Evolutionary conservation across 2,888 invertebrate species (phyloP).

Genomic region (Melitaea athalia): DNA sequence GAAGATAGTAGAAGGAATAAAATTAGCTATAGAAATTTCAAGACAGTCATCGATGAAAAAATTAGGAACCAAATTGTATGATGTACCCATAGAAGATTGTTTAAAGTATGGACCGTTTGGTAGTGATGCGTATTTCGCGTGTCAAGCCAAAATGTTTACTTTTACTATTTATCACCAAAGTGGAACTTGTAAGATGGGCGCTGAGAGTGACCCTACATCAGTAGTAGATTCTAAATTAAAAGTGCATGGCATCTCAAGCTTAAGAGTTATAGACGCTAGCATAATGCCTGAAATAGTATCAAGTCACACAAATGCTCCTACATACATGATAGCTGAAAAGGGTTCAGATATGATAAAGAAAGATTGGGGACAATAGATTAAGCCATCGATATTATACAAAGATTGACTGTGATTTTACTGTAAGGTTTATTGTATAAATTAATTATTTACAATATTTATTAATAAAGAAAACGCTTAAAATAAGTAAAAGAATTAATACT

Average conservation of each 20-base stretch:
- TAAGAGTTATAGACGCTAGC: constrained; percentile 90
- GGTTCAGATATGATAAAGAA: constrained; percentile 87
- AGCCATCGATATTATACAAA: constrained; percentile 4
- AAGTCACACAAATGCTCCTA: constrained; percentile 89
- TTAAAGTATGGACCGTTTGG: constrained; percentile 78
- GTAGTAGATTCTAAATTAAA: constrained; percentile 85
- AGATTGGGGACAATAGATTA: constrained; percentile 60
- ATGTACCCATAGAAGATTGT: constrained; percentile 84
- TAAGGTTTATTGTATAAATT: constrained; percentile 3
- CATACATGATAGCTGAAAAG: constrained; percentile 92
- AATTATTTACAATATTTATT: background rate
- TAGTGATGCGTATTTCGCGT: constrained; percentile 87
- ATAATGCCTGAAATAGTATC: constrained; percentile 90
- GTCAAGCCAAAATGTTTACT: constrained; percentile 85
- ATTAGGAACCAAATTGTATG: constrained; percentile 82
- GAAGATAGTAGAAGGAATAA: constrained; percentile 85
- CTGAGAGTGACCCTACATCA: constrained; percentile 76
- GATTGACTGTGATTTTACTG: constrained; percentile 27
- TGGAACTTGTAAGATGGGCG: constrained; percentile 86
- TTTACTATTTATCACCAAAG: constrained; percentile 87
- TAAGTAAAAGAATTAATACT: too few species aligned
- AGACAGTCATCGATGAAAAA: constrained; percentile 82
- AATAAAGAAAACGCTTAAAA: background rate
- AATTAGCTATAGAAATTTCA: constrained; percentile 81
- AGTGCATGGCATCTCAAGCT: constrained; percentile 85